Percentiles rank a stretch among this genome's conserved stretches.
Evolutionary conservation across 2,113 vertebrate species (phyloP).

Genomic region (Nymphicus hollandicus): DNA sequence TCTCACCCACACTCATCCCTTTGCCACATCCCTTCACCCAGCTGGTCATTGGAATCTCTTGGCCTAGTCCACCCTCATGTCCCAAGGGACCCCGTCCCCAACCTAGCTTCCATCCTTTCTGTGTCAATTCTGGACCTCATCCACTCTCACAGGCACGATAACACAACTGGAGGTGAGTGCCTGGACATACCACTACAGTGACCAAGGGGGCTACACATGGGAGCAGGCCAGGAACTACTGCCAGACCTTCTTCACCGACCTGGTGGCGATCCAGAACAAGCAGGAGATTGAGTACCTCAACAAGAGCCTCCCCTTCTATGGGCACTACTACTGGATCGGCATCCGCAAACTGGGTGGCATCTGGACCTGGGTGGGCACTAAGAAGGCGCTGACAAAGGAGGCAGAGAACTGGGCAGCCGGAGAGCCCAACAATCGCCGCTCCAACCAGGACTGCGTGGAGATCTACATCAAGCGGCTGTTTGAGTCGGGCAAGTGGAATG

Average conservation of each 20-base stretch:
- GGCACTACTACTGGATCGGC: constrained; percentile 89
- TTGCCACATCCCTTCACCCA: not conserved
- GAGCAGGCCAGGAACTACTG: constrained; percentile 78
- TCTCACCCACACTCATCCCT: not conserved
- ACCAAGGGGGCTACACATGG: constrained; percentile 73
- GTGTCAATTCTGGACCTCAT: fast-evolving
- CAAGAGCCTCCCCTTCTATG: constrained; percentile 56
- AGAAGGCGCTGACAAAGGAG: constrained; percentile 75
- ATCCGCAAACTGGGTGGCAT: constrained; percentile 78
- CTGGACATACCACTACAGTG: constrained; percentile 83
- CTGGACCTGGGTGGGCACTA: constrained; percentile 95
- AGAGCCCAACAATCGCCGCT: constrained; percentile 85
- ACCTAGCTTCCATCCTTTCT: not conserved
- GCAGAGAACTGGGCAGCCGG: constrained; percentile 85
- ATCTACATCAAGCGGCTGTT: constrained; percentile 81
- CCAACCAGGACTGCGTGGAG: constrained; percentile 89
- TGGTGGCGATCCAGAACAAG: constrained; percentile 95
- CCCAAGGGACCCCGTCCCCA: not conserved
- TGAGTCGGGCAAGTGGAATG: constrained; percentile 87
- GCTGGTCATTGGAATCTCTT: not conserved
- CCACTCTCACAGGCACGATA: constrained; percentile 53
- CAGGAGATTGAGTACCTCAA: constrained; percentile 84
- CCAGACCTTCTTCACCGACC: constrained; percentile 77
- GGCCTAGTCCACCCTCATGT: not conserved
- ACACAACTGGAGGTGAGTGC: constrained; percentile 61